Evolutionary conservation across 64 coral and sea anemone genomes (phyloP).

Genomic region (Montipora capricornis): DNA sequence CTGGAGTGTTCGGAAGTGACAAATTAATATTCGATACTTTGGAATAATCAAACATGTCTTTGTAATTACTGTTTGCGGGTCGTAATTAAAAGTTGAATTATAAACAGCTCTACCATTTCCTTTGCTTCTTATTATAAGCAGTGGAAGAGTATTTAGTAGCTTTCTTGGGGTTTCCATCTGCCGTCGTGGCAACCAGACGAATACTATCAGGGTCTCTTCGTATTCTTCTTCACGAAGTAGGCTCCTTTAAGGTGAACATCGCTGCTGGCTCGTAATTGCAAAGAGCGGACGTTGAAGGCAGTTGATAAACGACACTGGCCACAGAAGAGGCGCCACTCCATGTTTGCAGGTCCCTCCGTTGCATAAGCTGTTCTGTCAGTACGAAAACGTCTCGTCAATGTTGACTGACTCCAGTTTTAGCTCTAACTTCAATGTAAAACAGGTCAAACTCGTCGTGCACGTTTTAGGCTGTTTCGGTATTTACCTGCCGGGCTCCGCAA

Average conservation of each 20-base stretch:
- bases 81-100: no score
- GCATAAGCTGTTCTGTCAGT: conserved; percentile 67
- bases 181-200: neutral
- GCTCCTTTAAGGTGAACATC: conserved; percentile 9
- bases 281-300: neutral
- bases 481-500: neutral
- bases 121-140: no score
- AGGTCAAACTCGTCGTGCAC: conserved; percentile 33
- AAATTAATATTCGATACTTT: no score
- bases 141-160: no score
- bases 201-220: conserved; percentile 1
- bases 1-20: no score
- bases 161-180: neutral
- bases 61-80: no score
- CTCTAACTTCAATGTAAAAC: conserved; percentile 87
- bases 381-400: conserved; percentile 82
- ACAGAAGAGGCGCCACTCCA: no score
- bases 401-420: conserved; percentile 50
- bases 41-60: no score
- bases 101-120: no score
- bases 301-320: no score
- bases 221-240: neutral
- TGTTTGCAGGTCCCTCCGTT: neutral
- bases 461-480: conserved; percentile 14
- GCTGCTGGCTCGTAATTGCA: neutral